Percentiles rank a stretch among this genome's conserved stretches.
Evolutionary conservation across 35 echinoderm and acorn worm genomes (phyloP).

Genomic region (Hemicentrotus pulcherrimus): DNA sequence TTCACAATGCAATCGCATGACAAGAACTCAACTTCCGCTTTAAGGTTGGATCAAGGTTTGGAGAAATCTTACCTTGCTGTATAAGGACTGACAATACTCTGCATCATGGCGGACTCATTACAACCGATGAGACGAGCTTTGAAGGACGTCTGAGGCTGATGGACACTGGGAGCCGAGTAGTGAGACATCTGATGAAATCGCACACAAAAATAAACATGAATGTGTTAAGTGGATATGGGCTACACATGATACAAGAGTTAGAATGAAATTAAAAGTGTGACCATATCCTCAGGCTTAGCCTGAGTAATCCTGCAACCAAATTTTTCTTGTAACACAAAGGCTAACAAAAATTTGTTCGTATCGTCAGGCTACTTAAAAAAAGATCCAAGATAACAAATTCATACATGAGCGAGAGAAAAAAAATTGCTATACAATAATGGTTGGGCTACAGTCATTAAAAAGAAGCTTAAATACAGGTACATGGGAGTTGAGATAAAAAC

Average conservation of each 20-base stretch:
- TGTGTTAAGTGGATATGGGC: not conserved
- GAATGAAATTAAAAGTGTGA: too few species aligned
- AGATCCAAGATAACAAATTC: too few species aligned
- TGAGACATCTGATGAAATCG: constrained; percentile 67
- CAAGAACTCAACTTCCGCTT: too few species aligned
- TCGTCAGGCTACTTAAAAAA: too few species aligned
- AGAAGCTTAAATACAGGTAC: not conserved
- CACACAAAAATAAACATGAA: not conserved
- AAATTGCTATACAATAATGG: not conserved
- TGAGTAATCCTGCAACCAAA: not conserved
- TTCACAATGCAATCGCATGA: too few species aligned
- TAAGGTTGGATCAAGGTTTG: not conserved
- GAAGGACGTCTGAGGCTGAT: constrained; percentile 72
- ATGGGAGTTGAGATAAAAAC: not conserved
- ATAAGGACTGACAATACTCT: constrained; percentile 93
- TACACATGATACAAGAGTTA: too few species aligned
- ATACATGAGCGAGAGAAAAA: too few species aligned
- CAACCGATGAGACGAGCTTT: constrained; percentile 81
- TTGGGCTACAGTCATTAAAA: not conserved
- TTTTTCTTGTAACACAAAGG: not conserved
- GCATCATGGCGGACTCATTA: constrained; percentile 60
- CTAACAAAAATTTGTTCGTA: too few species aligned
- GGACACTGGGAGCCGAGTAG: constrained; percentile 58
- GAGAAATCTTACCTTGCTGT: constrained; percentile 78
- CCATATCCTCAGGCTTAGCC: too few species aligned